These are phyloP conservation scores for Botia almorhae DNA, from an alignment of 2,797 vertebrate species.

Conservation along the genomic window DNA sequence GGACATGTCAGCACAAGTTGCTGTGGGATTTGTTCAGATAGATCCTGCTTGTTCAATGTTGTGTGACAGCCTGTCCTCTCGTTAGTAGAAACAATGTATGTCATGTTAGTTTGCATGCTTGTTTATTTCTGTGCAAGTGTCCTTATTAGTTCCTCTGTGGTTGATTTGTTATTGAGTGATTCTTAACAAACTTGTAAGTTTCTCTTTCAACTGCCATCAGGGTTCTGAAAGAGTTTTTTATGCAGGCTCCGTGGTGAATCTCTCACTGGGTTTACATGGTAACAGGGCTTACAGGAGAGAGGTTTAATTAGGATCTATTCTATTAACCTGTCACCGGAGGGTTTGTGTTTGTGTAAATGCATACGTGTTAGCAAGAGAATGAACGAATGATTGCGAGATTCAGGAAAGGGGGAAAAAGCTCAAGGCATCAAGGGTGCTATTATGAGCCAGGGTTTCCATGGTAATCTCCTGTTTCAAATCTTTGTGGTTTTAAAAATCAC, in stretches of 20 bases:
- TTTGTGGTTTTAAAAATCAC: conserved; percentile 4
- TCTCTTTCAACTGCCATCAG: conserved; percentile 5
- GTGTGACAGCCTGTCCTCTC: neutral
- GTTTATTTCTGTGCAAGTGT: conserved; percentile 1
- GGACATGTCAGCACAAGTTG: neutral
- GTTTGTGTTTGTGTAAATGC: conserved; percentile 5
- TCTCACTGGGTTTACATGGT: conserved; percentile 26
- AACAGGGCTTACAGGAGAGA: conserved; percentile 8
- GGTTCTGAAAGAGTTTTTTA: conserved; percentile 6
- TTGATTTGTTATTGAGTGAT: neutral
- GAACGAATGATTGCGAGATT: conserved; percentile 36
- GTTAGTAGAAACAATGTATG: neutral
- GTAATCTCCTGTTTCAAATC: conserved; percentile 25
- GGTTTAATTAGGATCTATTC: conserved; percentile 38
- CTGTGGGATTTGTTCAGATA: neutral
- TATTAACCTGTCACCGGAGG: conserved; percentile 27
- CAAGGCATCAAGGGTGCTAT: conserved; percentile 22
- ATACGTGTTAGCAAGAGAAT: conserved; percentile 44
- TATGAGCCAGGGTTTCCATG: conserved; percentile 44
- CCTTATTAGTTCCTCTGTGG: neutral
- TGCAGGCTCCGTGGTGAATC: conserved; percentile 24
- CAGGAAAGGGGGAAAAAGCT: conserved; percentile 12
- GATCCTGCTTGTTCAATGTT: neutral
- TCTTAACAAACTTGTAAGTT: conserved; percentile 36
- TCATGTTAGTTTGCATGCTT: conserved; percentile 1